Percentiles rank a stretch among this genome's conserved stretches.
phyloP scores from a whole-genome alignment of 2,888 invertebrate species.

The Ischnura elegans region DNA sequence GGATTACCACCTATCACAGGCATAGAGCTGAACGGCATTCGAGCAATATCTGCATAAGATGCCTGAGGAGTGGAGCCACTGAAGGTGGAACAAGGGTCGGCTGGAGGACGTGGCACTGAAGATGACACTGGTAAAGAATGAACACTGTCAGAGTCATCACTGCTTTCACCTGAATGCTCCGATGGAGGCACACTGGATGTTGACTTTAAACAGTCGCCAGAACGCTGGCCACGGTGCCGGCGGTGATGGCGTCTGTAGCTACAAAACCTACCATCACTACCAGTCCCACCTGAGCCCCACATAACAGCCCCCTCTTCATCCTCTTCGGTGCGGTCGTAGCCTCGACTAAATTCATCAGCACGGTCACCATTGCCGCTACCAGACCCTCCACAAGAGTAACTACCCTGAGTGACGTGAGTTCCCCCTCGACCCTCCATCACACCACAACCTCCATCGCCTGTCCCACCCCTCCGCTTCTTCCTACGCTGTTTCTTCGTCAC shows the following conservation, averaged over 20 bases:
- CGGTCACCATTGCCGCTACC: neutral
- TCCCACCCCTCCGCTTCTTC: conserved; percentile 83
- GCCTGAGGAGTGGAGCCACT: conserved; percentile 79
- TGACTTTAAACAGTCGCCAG: conserved; percentile 81
- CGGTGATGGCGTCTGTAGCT: conserved; percentile 68
- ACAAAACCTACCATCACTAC: conserved; percentile 68
- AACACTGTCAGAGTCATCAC: conserved; percentile 89
- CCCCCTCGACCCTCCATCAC: conserved; percentile 52
- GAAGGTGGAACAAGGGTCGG: conserved; percentile 70
- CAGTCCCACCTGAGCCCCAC: conserved; percentile 59
- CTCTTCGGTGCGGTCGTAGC: neutral
- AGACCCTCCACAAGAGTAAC: conserved; percentile 10
- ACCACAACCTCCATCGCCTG: conserved; percentile 72
- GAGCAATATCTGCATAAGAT: conserved; percentile 92
- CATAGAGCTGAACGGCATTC: conserved; percentile 77
- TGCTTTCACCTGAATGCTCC: conserved; percentile 89
- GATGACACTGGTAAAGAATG: conserved; percentile 88
- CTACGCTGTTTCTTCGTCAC: conserved; percentile 91
- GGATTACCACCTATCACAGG: conserved; percentile 47
- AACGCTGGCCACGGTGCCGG: conserved; percentile 73
- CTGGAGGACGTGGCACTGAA: conserved; percentile 72
- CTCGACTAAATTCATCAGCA: conserved; percentile 36
- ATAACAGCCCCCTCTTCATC: conserved; percentile 16
- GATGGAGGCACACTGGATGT: conserved; percentile 89
- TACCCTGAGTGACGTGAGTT: neutral